Conservation (phyloP, 2,797 vertebrate species). For the Rhabdomys pumilio region DNA sequence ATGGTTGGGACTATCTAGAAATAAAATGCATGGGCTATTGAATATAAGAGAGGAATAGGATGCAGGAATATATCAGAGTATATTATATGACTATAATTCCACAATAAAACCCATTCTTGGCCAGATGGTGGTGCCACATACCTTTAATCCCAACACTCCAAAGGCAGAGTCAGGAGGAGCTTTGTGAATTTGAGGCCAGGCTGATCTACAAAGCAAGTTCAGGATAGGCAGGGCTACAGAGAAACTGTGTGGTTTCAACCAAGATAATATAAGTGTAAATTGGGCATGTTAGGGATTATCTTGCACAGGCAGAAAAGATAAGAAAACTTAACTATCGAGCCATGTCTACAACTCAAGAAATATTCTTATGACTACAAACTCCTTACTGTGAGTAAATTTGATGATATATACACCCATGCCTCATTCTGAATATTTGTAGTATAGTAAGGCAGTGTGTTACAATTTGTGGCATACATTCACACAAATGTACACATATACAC, state of each 20-base stretch:
- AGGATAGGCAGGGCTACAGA: neutral
- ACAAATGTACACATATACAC: neutral
- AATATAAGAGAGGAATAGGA: neutral
- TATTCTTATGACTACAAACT: neutral
- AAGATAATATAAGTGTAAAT: neutral
- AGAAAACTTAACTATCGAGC: neutral
- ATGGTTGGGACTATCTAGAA: neutral
- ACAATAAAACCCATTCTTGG: neutral
- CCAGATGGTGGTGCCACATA: neutral
- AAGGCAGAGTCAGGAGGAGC: neutral
- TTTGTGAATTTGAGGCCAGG: neutral
- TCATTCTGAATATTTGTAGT: neutral
- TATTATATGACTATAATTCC: neutral
- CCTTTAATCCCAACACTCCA: neutral
- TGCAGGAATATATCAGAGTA: neutral
- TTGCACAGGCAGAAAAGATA: neutral
- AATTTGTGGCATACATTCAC: neutral
- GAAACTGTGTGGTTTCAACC: neutral
- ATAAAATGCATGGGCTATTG: neutral
- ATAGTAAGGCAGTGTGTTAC: conserved; percentile 10
- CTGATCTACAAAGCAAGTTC: neutral
- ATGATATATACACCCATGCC: neutral
- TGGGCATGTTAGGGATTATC: neutral
- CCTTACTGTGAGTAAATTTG: conserved; percentile 6
- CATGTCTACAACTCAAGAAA: neutral